Base-by-base conservation (phyloP, 1,140 invertebrate genomes). In the Lineus longissimus region DNA sequence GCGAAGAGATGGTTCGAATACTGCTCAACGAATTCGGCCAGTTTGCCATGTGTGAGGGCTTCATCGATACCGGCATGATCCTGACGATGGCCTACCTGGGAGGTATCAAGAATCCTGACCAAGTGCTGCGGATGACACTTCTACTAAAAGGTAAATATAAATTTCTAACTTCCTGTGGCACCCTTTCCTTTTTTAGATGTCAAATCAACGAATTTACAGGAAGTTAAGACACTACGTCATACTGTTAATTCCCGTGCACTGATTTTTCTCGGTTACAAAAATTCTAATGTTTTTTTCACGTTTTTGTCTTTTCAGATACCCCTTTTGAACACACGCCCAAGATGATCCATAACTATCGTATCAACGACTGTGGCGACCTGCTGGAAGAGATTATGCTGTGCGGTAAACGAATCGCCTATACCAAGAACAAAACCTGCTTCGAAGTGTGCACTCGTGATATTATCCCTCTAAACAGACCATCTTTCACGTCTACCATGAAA, bases 291-390 rank as follows among this genome's bases (percentile, higher is more conserved):
- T 51, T 51, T n/a, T 51, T 51, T 27, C 25, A 9, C 6, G 4
- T 7, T 51, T 51, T 23, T 51, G n/a, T 51, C n/a, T 51, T 51
- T 51, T 51, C 6, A 51, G 47, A 51, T 51, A 51, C 47, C 6
- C 47, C 47, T 4, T 51, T 51, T 27, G 47, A 51, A 27, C 6
- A 27, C 4, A 7, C 47, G 47, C 47, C 47, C 4, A 51, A 51
- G 47, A 51, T 51, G 47, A 51, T 51, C n/a, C 47, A 51, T 27
- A 51, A 51, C 4, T 51, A 51, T 27, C 47, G n/a, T 7, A 51
- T 51, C 47, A 6, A 6, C 25, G 6, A 51, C 4, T 9, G n/a
- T n/a, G 47, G 6, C 25, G n/a, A 4, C 47, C 6, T 51, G 25
- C 47, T 51, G 6, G 19, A 51, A n/a, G 47, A 51, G n/a, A 51